Evolutionary conservation across 2,888 invertebrate species (phyloP).

Genomic region (Deilephila elpenor): DNA sequence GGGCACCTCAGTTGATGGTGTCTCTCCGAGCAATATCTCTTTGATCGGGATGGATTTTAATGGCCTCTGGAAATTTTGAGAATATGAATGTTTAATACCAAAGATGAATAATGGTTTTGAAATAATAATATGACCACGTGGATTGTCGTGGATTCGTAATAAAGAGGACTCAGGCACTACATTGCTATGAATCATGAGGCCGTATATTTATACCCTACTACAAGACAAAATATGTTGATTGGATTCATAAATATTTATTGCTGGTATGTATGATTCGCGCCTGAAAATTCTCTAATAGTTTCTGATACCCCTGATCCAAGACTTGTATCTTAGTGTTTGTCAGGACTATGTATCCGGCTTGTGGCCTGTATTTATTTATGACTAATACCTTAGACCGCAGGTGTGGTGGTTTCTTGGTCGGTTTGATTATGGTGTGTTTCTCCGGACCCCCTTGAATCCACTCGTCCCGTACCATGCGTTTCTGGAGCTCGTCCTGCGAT

Average conservation of each 20-base stretch:
- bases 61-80: constrained; percentile 74
- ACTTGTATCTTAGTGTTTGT: too few relatives aligned
- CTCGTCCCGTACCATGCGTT: constrained; percentile 48
- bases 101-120: too few relatives aligned
- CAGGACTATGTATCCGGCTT: too few relatives aligned
- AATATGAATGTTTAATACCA: too few relatives aligned
- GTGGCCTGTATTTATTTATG: too few relatives aligned
- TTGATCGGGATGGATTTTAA: constrained; percentile 81
- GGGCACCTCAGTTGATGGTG: constrained; percentile 58
- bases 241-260: not conserved
- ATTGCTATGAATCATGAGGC: too few relatives aligned
- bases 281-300: not conserved
- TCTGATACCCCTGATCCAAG: too few relatives aligned
- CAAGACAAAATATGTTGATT: too few relatives aligned
- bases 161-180: too few relatives aligned
- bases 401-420: constrained; percentile 87
- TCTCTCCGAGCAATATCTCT: constrained; percentile 71
- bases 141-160: too few relatives aligned
- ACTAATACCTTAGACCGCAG: constrained; percentile 84
- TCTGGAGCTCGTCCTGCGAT: constrained; percentile 33
- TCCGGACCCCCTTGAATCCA: constrained; percentile 75
- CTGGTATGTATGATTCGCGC: not conserved
- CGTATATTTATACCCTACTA: too few relatives aligned
- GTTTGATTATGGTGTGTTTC: constrained; percentile 70
- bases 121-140: too few relatives aligned